phyloP scores from a whole-genome alignment of 2,797 vertebrate genomes.

The Cichlasoma orientale region DNA sequence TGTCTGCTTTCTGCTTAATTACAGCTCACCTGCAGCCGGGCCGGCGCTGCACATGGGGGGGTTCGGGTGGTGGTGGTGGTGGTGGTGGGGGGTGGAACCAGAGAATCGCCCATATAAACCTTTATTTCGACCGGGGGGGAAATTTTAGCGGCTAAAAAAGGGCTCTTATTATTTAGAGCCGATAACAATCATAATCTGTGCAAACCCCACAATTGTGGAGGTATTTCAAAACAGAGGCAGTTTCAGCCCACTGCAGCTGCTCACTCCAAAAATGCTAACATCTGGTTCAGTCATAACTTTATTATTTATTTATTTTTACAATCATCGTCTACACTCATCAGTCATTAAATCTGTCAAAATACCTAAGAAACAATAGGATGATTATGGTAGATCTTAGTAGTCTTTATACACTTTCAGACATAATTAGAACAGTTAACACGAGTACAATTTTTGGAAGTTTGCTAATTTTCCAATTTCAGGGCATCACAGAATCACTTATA shows the following conservation, averaged over 20 bases:
- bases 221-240: constrained; percentile 53
- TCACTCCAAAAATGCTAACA: constrained; percentile 54
- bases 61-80: neutral
- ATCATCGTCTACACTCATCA: neutral
- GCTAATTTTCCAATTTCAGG: neutral
- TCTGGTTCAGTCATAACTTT: constrained; percentile 47
- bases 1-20: constrained; percentile 72
- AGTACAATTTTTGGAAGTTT: neutral
- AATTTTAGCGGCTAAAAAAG: constrained; percentile 30
- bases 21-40: constrained; percentile 75
- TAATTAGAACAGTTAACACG: neutral
- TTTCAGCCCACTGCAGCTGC: constrained; percentile 9
- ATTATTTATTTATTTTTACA: constrained; percentile 29
- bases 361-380: neutral
- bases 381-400: neutral
- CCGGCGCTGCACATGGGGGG: constrained; percentile 50
- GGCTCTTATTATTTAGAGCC: constrained; percentile 72
- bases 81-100: neutral
- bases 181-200: constrained; percentile 71
- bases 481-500: neutral
- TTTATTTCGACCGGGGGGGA: constrained; percentile 49
- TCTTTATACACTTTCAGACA: neutral
- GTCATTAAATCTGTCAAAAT: neutral
- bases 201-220: constrained; percentile 66
- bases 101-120: constrained; percentile 51